Evolutionary conservation across 1,140 invertebrate species (phyloP), one percentile per base, ranked within the genome.

Genomic region (Rhopalosiphum padi): DNA sequence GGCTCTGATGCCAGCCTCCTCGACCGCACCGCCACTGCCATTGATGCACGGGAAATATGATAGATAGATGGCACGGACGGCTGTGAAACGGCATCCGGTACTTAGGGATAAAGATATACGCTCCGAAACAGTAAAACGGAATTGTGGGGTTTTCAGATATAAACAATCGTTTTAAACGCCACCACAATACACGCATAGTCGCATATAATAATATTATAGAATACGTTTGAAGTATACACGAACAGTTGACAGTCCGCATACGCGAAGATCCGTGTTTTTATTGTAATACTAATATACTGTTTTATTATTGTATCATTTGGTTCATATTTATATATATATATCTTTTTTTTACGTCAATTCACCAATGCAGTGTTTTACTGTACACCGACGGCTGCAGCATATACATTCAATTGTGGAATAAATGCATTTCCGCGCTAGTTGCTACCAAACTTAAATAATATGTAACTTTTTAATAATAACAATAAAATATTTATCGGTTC

Each of bases 31-130:
- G 30, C 46, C 18, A 7, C 15, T 5, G 25, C 25, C 30, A 88
- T 88, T 23, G 87, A 89, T 35, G 87, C 46, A 53, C 35, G 21
- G n/a, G n/a, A 89, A 89, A 89, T 89, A 89, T 89, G 87, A 89
- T 89, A 89, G 48, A 89, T 89, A 89, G 87, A 53, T 35, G n/a
- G n/a, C 48, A 53, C 48, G 48, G 48, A 35, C n/a, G 48, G n/a
- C 87, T 51, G 22, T n/a, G 87, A 53, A 89, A 89, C n/a, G 48
- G n/a, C 21, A 35, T 89, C 85, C 85, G 41, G 85, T 86, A 86
- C 85, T 86, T 86, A 86, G 5, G 85, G 25, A 86, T 86, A 48
- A 46, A 86, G 85, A 86, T 41, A 41, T 37, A 86, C 85, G 85
- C 85, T n/a, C 43, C 43, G 43, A 46, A 86, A 86, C 85, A 46